phyloP scores from a whole-genome alignment of 2,888 invertebrate species.

The Nemotelus pantherinus region DNA sequence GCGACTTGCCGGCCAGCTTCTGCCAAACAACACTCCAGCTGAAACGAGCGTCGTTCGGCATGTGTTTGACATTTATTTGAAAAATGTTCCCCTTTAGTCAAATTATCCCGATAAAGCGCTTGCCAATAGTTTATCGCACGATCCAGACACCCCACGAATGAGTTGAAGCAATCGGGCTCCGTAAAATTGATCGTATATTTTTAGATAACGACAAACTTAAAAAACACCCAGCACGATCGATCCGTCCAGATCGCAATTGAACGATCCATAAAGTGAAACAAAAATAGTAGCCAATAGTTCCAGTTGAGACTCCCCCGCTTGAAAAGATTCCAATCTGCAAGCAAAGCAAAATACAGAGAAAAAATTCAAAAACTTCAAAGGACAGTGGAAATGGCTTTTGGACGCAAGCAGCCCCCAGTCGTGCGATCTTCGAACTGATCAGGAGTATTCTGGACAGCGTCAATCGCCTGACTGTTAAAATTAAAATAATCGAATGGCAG shows the following conservation, averaged over 20 bases:
- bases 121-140: constrained; percentile 12
- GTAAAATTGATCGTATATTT: constrained; percentile 37
- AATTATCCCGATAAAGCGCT: constrained; percentile 1
- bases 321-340: too few species aligned
- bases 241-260: not conserved
- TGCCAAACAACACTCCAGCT: not conserved
- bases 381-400: constrained; percentile 43
- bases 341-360: not conserved
- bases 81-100: constrained; percentile 36
- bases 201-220: constrained; percentile 43
- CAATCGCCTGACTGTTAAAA: constrained; percentile 36
- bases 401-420: constrained; percentile 38
- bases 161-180: not conserved
- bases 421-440: constrained; percentile 33
- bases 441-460: constrained; percentile 35
- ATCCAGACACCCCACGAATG: constrained; percentile 29
- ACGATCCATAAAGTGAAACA: constrained; percentile 7
- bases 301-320: too few species aligned
- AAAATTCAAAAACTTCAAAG: constrained; percentile 38
- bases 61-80: constrained; percentile 45
- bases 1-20: not conserved
- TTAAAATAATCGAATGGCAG: constrained; percentile 43
- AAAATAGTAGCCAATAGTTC: too few species aligned
- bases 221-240: constrained; percentile 24
- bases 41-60: constrained; percentile 35